Evolutionary conservation across 2,113 vertebrate species (phyloP).

Genomic region (Calyptommatus sinebrachiatus): DNA sequence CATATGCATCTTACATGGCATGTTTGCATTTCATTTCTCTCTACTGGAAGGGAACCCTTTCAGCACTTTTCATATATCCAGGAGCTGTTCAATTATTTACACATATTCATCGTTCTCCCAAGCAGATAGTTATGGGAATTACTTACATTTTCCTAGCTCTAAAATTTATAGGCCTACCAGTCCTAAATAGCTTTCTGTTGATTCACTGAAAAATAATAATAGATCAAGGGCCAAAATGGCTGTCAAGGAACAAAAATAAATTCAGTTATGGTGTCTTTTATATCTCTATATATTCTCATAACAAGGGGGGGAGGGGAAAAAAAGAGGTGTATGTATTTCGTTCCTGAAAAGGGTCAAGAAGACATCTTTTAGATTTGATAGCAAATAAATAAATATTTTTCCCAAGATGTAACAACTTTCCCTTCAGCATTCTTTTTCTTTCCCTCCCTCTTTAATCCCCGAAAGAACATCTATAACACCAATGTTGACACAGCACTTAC

Average conservation of each 20-base stretch:
- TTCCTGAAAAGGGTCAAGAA: background rate
- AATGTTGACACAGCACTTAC: background rate
- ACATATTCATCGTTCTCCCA: too few species aligned
- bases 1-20: background rate
- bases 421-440: background rate
- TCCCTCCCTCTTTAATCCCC: conserved; percentile 13
- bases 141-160: background rate
- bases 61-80: too few species aligned
- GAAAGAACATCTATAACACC: background rate
- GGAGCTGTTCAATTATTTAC: too few species aligned
- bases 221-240: conserved; percentile 31
- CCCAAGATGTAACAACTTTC: background rate
- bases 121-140: background rate
- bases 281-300: background rate
- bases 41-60: too few species aligned
- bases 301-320: background rate
- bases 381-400: conserved; percentile 1
- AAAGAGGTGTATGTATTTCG: conserved; percentile 33
- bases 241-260: conserved; percentile 24
- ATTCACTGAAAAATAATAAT: conserved; percentile 23
- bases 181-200: conserved; percentile 31
- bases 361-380: conserved; percentile 22
- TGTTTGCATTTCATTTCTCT: background rate
- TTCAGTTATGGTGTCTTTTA: conserved; percentile 6
- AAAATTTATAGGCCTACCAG: conserved; percentile 30